These are phyloP conservation scores for Ciconia boyciana DNA, from an alignment of 2,113 vertebrate genomes.

Conservation along the genomic window DNA sequence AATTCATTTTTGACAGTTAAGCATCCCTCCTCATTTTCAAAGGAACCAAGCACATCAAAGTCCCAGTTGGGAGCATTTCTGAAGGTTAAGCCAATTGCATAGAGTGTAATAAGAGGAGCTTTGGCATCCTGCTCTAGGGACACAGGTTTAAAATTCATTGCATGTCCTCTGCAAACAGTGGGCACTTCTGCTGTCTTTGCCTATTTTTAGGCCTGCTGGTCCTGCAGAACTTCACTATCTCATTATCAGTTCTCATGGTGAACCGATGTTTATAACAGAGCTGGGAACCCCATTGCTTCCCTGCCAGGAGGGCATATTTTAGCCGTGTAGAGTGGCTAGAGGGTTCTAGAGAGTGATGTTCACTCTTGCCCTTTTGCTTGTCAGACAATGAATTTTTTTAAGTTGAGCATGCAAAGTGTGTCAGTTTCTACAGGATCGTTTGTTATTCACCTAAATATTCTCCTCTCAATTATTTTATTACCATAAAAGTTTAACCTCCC, in stretches of 20 bases:
- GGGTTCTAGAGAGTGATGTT: background rate
- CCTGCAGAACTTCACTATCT: background rate
- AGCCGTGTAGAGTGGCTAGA: background rate
- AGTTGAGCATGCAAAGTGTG: background rate
- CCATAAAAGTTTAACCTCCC: background rate
- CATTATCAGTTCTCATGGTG: background rate
- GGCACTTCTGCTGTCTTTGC: background rate
- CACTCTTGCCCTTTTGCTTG: background rate
- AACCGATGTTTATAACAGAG: background rate
- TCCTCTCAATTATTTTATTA: background rate
- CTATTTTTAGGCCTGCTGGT: background rate
- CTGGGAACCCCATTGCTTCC: background rate
- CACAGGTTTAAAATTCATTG: conserved; percentile 1
- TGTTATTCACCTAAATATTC: background rate
- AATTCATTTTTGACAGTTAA: background rate
- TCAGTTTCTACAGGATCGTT: background rate
- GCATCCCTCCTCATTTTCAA: background rate
- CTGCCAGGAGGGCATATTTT: background rate
- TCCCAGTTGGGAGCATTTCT: conserved; percentile 15
- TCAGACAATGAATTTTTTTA: background rate
- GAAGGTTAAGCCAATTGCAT: background rate
- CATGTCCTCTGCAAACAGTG: background rate
- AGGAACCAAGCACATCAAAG: background rate
- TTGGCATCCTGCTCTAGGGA: background rate
- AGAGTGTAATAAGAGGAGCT: background rate